A percentile compares a stretch with the other conserved stretches of the same genome.
Evolutionary conservation across 2,113 vertebrate genomes (phyloP).

Genomic region (Dromiciops gliroides): DNA sequence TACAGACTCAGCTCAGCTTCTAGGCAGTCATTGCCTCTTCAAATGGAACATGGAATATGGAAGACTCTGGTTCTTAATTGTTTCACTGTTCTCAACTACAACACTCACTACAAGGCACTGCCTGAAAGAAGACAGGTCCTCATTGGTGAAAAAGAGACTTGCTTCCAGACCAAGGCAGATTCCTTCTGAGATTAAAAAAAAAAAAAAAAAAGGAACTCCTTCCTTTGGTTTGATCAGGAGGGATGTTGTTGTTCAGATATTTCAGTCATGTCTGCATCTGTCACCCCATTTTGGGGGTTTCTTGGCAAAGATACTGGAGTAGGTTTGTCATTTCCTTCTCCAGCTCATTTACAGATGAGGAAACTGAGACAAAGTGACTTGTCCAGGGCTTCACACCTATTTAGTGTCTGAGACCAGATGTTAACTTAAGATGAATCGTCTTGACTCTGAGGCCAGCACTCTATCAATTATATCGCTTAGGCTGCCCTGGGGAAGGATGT

Average conservation of each 20-base stretch:
- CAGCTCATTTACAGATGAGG: not conserved
- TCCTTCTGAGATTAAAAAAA: too few relatives aligned
- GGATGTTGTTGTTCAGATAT: not conserved
- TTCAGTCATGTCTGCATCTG: not conserved
- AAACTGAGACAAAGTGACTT: not conserved
- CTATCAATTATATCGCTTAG: too few relatives aligned
- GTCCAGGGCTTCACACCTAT: too few relatives aligned
- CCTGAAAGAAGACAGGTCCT: not conserved
- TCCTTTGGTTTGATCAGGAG: not conserved
- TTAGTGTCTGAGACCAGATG: too few relatives aligned
- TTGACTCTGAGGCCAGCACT: too few relatives aligned
- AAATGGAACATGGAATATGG: not conserved
- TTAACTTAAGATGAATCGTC: too few relatives aligned
- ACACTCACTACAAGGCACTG: not conserved
- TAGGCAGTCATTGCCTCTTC: not conserved
- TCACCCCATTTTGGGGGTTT: not conserved
- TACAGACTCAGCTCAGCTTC: not conserved
- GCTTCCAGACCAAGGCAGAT: not conserved
- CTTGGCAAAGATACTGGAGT: not conserved
- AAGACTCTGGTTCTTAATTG: not conserved
- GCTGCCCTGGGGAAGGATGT: not conserved
- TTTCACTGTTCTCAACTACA: not conserved
- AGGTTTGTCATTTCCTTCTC: not conserved
- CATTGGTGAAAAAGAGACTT: not conserved
- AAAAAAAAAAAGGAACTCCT: not conserved